Evolutionary conservation across 2,888 invertebrate species (phyloP).

Genomic region (Thumatha senex): DNA sequence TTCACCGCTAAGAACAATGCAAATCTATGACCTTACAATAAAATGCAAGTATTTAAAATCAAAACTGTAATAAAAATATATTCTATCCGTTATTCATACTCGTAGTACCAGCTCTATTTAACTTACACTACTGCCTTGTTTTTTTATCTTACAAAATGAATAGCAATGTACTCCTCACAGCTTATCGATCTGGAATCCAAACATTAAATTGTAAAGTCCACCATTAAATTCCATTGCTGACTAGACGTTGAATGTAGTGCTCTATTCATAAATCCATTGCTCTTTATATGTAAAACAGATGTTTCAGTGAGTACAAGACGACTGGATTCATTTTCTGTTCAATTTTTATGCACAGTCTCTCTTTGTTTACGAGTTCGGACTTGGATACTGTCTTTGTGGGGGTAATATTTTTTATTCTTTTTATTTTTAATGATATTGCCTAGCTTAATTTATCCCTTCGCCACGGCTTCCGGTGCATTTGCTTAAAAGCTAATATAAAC

Average conservation of each 20-base stretch:
- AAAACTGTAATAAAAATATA: no score
- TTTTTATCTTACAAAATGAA: no score
- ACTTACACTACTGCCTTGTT: no score
- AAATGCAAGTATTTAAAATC: no score
- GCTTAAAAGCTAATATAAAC: no score
- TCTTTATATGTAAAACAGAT: slow-evolving; percentile 46
- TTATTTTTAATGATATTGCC: no score
- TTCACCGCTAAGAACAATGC: no score
- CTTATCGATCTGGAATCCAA: slow-evolving; percentile 4
- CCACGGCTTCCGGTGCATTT: no score
- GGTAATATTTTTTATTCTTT: not conserved
- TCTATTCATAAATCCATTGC: slow-evolving; percentile 38
- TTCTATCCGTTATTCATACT: no score
- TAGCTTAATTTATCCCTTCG: no score
- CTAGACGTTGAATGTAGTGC: slow-evolving; percentile 29
- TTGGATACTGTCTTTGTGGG: slow-evolving; percentile 3
- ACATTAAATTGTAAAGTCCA: slow-evolving; percentile 11
- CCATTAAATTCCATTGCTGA: slow-evolving; percentile 36
- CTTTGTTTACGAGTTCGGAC: slow-evolving; percentile 29
- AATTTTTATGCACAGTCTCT: slow-evolving; percentile 41
- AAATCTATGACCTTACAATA: no score
- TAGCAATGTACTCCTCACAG: not conserved
- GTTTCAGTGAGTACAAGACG: slow-evolving; percentile 27
- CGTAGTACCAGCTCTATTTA: no score
- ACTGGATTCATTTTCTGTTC: slow-evolving; percentile 26